A percentile compares a stretch with the other conserved stretches of the same genome.
These are phyloP conservation scores for Pterophyllum scalare DNA, from an alignment of 2,113 vertebrate species.

Conservation along the genomic window DNA sequence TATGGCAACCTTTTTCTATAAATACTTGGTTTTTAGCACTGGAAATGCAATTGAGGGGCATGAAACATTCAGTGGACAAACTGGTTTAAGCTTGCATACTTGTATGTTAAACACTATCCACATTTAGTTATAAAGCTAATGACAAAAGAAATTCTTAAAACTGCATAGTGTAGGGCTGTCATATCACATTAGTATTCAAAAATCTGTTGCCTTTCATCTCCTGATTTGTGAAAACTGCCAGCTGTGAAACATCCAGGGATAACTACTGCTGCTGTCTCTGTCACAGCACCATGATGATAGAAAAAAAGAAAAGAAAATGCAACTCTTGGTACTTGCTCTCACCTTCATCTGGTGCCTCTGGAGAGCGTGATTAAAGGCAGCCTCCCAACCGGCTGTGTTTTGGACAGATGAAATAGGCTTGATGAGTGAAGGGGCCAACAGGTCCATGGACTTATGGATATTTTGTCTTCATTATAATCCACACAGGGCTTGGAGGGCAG, in stretches of 20 bases:
- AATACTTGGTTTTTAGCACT: conserved; percentile 16
- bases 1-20: conserved; percentile 3
- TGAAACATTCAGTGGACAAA: neutral
- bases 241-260: conserved; percentile 1
- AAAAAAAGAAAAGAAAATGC: neutral
- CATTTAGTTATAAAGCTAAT: neutral
- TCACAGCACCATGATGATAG: conserved; percentile 3
- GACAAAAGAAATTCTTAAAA: neutral
- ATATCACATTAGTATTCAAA: neutral
- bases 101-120: neutral
- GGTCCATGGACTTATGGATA: conserved; percentile 48
- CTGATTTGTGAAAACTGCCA: neutral
- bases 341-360: conserved; percentile 32
- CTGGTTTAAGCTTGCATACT: neutral
- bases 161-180: neutral
- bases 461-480: conserved; percentile 76
- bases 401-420: conserved; percentile 20
- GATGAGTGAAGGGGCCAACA: conserved; percentile 49
- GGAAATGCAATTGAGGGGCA: neutral
- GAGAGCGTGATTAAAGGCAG: conserved; percentile 60
- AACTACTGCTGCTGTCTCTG: conserved; percentile 24
- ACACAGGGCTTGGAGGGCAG: conserved; percentile 45
- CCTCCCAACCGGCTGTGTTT: conserved; percentile 30
- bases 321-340: conserved; percentile 16
- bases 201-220: neutral